phyloP scores from a whole-genome alignment of 2,797 vertebrate species.

The Chloroceryle amazona region DNA sequence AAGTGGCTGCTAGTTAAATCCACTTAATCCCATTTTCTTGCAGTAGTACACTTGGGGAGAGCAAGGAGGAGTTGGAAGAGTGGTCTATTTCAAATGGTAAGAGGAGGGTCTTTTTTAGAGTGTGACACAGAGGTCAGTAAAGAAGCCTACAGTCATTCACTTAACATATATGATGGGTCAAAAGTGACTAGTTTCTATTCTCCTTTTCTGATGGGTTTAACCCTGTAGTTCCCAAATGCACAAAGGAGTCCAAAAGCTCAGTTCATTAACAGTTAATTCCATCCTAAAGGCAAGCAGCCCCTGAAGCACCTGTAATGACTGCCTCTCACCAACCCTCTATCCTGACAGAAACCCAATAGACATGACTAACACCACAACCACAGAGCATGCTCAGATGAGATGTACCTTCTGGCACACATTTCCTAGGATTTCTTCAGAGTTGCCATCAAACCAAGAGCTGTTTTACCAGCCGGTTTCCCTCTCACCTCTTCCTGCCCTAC shows the following conservation, averaged over 20 bases:
- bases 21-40: slow-evolving; percentile 66
- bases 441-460: slow-evolving; percentile 4
- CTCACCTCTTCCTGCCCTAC: neutral
- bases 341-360: slow-evolving; percentile 29
- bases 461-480: neutral
- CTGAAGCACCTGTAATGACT: slow-evolving; percentile 20
- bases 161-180: slow-evolving; percentile 32
- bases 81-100: slow-evolving; percentile 50
- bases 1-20: slow-evolving; percentile 58
- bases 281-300: slow-evolving; percentile 33
- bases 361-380: slow-evolving; percentile 20
- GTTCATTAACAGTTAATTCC: slow-evolving; percentile 72
- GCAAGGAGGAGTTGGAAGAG: neutral
- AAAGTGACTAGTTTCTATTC: slow-evolving; percentile 70
- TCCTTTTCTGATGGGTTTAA: slow-evolving; percentile 56
- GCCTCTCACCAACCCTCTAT: neutral
- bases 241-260: slow-evolving; percentile 69
- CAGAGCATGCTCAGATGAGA: slow-evolving; percentile 3
- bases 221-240: slow-evolving; percentile 17
- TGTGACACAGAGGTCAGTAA: slow-evolving; percentile 71
- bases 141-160: slow-evolving; percentile 47
- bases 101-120: slow-evolving; percentile 4
- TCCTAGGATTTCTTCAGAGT: neutral
- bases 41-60: slow-evolving; percentile 17
- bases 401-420: slow-evolving; percentile 16